Evolutionary conservation across 2,888 invertebrate genomes (phyloP), one percentile per base, ranked within the genome.

Genomic region (Orthosia gothica): DNA sequence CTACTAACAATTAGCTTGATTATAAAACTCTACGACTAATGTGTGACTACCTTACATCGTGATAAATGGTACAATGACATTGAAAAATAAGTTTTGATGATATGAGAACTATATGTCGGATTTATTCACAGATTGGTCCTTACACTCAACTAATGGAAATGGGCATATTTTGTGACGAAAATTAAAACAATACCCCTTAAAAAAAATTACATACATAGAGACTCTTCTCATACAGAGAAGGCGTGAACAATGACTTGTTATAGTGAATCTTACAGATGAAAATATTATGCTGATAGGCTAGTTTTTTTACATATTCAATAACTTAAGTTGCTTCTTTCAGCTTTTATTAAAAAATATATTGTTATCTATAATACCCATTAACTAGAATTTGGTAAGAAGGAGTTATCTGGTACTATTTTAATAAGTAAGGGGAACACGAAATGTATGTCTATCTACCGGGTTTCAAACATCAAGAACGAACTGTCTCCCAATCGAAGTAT

Each of bases 91-190:
- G 83, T 78, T 84, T 87, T 91, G 88, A 92, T 94, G 94, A 94
- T 95, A 94, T 95, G 94, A 93, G 87, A 86, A 88, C 89, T 90
- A 86, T 89, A 88, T 88, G 89, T 91, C 81, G 88, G 89, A 70
- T 89, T 89, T 92, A 92, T 91, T 91, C 89, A 93, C 92, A 92
- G 85, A 89, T 94, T 95, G 95, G 95, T 95, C 95, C 95, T 94
- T 95, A 94, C 82, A 86, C 89, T 89, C 87, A 89, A 91, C 89
- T 92, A 93, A 89, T 89, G 90, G 77, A 64, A 76, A 89, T 88
- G 90, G 83, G 71, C 63, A 62, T 81, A 79, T 74, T 79, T 71
- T 84, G 72, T 71, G 9, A 70, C 76, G 1, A 79, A 81, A 81
- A 80, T 69, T 79, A 70, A 70, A 70, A 68, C 5, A 73, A 76